Evolutionary conservation across 2,797 vertebrate species (phyloP).

Genomic region (Sebastes umbrosus): DNA sequence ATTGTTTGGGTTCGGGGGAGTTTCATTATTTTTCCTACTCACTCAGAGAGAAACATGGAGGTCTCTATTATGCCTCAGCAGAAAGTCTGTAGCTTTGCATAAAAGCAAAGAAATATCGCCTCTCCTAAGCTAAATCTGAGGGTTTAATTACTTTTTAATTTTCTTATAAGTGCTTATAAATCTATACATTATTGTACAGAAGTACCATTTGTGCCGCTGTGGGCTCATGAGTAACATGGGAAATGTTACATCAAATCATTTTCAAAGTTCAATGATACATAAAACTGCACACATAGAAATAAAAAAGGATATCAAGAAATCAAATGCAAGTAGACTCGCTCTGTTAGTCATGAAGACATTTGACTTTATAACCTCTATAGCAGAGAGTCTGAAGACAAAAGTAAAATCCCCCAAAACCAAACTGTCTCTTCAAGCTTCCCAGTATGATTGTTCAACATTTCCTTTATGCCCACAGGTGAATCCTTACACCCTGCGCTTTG

Average conservation of each 20-base stretch:
- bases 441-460: background rate
- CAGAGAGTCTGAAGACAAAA: background rate
- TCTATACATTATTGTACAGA: constrained; percentile 20
- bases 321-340: background rate
- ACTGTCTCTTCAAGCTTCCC: background rate
- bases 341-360: background rate
- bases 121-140: background rate
- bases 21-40: constrained; percentile 35
- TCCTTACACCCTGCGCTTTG: constrained; percentile 94
- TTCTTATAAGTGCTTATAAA: constrained; percentile 19
- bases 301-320: background rate
- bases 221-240: background rate
- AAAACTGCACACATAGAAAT: background rate
- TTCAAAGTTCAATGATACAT: background rate
- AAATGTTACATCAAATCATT: background rate
- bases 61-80: background rate
- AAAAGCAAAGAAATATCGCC: constrained; percentile 2
- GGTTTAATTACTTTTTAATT: constrained; percentile 44
- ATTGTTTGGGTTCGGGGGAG: constrained; percentile 30
- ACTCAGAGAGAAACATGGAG: background rate
- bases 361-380: background rate
- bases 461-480: constrained; percentile 80
- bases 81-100: constrained; percentile 15
- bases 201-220: background rate
- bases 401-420: background rate